Conservation (phyloP, 2,888 invertebrate species). For the Hypercompe scribonia region DNA sequence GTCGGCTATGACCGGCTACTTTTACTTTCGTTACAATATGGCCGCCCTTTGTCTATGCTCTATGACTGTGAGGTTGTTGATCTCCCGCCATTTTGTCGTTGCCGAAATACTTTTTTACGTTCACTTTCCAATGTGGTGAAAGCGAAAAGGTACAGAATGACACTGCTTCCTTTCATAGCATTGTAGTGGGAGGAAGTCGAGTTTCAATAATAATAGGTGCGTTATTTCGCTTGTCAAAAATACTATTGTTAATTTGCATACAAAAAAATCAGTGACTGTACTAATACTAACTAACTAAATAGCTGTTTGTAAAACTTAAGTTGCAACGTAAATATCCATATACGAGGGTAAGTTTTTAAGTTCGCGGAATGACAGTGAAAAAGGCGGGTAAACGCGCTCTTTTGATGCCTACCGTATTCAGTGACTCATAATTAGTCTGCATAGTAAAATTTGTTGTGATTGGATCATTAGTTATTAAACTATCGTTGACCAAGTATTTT, state of each 20-base stretch:
- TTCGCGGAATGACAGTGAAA: too few relatives aligned
- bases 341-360: too few relatives aligned
- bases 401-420: too few relatives aligned
- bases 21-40: slow-evolving; percentile 82
- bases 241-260: slow-evolving; percentile 70
- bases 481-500: too few relatives aligned
- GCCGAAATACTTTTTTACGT: slow-evolving; percentile 86
- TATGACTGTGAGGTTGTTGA: slow-evolving; percentile 77
- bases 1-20: slow-evolving; percentile 65
- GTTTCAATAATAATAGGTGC: slow-evolving; percentile 76
- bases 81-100: slow-evolving; percentile 79
- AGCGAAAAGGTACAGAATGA: slow-evolving; percentile 85
- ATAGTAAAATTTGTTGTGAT: too few relatives aligned
- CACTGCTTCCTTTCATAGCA: slow-evolving; percentile 84
- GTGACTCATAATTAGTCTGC: too few relatives aligned
- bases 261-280: slow-evolving; percentile 38
- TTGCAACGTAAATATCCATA: neutral
- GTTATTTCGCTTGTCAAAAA: slow-evolving; percentile 64
- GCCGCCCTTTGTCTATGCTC: slow-evolving; percentile 81
- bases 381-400: too few relatives aligned
- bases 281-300: slow-evolving; percentile 1
- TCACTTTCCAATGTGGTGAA: slow-evolving; percentile 87
- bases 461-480: too few relatives aligned
- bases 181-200: slow-evolving; percentile 81
- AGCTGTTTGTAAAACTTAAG: neutral